A percentile compares a stretch with the other conserved stretches of the same genome.
Evolutionary conservation across 2,113 vertebrate species (phyloP).

Genomic region (Esox niger): DNA sequence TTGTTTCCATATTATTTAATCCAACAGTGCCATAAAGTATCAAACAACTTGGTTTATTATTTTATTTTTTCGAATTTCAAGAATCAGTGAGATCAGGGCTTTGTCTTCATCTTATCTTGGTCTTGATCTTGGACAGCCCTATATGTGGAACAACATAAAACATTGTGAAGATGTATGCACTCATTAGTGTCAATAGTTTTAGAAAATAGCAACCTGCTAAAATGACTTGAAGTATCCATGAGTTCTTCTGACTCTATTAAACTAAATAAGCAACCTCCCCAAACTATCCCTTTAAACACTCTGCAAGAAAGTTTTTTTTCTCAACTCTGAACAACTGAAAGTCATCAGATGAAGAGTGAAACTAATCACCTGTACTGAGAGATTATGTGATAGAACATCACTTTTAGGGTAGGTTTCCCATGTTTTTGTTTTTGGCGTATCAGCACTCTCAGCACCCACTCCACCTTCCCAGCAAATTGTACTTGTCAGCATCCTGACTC

Average conservation of each 20-base stretch:
- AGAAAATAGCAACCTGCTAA: neutral
- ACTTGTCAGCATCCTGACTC: constrained; percentile 49
- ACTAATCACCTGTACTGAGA: constrained; percentile 18
- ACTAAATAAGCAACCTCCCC: too few relatives aligned
- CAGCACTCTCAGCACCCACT: constrained; percentile 18
- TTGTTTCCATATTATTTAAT: too few relatives aligned
- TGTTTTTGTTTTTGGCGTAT: constrained; percentile 12
- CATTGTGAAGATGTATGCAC: too few relatives aligned
- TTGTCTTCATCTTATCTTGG: too few relatives aligned
- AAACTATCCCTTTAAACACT: neutral
- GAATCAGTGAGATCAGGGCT: too few relatives aligned
- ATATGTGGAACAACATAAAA: too few relatives aligned
- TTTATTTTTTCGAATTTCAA: too few relatives aligned
- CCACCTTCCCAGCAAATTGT: constrained; percentile 37
- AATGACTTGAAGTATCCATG: neutral
- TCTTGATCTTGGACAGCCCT: too few relatives aligned
- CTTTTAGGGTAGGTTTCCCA: constrained; percentile 25
- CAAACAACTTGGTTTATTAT: too few relatives aligned
- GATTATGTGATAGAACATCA: constrained; percentile 28
- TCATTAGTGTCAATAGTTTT: too few relatives aligned
- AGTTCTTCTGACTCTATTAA: too few relatives aligned
- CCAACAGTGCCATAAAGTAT: too few relatives aligned
- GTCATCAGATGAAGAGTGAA: constrained; percentile 1
- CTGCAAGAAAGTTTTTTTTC: neutral
- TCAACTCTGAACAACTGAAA: neutral